These are phyloP conservation scores for Galemys pyrenaicus DNA, from an alignment of 2,113 vertebrate genomes.

Conservation along the genomic window DNA sequence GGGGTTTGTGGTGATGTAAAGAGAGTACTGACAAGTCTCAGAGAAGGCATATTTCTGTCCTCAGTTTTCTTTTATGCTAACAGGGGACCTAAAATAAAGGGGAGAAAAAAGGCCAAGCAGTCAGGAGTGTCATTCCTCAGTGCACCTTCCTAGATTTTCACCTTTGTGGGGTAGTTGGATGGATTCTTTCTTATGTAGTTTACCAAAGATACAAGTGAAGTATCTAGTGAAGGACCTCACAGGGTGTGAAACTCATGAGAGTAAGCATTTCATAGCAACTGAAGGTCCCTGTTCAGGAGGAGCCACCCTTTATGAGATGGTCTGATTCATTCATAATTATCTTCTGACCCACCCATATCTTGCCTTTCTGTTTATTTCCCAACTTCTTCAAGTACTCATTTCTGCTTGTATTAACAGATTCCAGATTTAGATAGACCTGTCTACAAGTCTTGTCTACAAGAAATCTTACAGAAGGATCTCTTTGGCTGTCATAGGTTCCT, in stretches of 20 bases:
- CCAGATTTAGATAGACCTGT: not conserved
- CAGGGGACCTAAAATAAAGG: not conserved
- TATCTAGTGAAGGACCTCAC: not conserved
- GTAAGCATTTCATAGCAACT: not conserved
- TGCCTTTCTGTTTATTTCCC: conserved; percentile 7
- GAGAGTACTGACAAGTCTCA: not conserved
- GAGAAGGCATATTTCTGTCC: not conserved
- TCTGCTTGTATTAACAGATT: not conserved
- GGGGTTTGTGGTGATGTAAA: not conserved
- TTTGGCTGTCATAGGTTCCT: not conserved
- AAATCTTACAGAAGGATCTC: not conserved
- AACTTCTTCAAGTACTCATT: not conserved
- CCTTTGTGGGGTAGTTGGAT: not conserved
- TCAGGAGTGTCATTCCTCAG: not conserved
- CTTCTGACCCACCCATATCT: not conserved
- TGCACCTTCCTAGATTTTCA: not conserved
- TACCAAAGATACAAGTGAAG: not conserved
- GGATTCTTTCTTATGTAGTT: not conserved
- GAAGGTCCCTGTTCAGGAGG: not conserved
- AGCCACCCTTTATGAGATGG: not conserved
- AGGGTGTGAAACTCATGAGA: not conserved
- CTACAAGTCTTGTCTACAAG: not conserved
- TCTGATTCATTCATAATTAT: conserved; percentile 33
- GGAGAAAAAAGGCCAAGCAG: not conserved
- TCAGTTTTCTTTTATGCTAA: not conserved